Conservation (phyloP, 1,140 invertebrate species). For the Liolophura sinensis region DNA sequence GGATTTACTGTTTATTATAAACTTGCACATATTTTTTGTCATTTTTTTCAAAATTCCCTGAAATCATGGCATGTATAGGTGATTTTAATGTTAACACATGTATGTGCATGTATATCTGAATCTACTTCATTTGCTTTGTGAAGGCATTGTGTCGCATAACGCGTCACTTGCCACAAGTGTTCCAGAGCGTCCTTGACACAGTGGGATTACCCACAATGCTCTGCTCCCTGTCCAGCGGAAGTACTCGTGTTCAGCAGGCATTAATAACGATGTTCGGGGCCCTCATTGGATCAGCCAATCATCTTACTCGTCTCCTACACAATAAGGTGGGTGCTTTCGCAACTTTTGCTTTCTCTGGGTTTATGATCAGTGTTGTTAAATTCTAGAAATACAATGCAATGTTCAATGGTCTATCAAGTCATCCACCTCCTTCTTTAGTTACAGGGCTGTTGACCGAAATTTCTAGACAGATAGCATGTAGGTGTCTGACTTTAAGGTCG, state of each 20-base stretch:
- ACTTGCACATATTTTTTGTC: no score
- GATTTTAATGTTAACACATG: not conserved
- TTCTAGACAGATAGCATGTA: no score
- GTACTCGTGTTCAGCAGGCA: conserved; percentile 54
- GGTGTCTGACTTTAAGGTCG: no score
- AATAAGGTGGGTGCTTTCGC: conserved; percentile 43
- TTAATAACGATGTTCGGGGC: conserved; percentile 56
- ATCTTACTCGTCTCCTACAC: conserved; percentile 43
- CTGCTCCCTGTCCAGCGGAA: conserved; percentile 42
- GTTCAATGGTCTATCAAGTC: no score
- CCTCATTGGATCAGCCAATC: conserved; percentile 39
- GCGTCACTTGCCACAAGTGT: conserved; percentile 43
- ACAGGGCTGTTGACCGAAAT: no score
- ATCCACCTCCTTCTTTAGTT: no score
- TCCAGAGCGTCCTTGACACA: conserved; percentile 56
- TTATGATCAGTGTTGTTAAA: not conserved
- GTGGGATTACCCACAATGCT: conserved; percentile 50
- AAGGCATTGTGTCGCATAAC: conserved; percentile 56
- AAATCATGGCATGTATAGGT: not conserved
- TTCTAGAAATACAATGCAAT: not conserved
- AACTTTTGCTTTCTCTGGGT: not conserved
- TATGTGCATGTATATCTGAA: not conserved
- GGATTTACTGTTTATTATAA: no score
- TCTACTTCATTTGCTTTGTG: conserved; percentile 27
- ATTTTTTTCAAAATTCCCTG: no score